Conservation (phyloP, 2,888 invertebrate species). For the Trichopria drosophilae region DNA sequence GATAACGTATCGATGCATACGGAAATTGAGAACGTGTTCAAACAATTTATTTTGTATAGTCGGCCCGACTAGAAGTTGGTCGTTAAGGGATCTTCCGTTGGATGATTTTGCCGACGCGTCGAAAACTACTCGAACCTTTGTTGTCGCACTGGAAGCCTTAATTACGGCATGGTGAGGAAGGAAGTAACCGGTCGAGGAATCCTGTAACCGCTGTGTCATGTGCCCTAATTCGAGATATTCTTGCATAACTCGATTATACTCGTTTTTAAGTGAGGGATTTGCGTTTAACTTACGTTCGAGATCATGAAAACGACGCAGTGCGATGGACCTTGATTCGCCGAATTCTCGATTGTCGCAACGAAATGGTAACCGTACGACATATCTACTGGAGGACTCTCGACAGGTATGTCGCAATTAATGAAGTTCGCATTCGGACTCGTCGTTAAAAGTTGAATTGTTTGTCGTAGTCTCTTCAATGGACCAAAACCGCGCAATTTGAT, state of each 20-base stretch:
- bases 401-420: conserved; percentile 17
- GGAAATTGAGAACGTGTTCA: conserved; percentile 7
- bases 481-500: conserved; percentile 35
- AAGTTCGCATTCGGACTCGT: conserved; percentile 25
- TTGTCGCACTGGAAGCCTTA: no score
- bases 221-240: conserved; percentile 7
- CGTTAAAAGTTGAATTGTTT: not conserved
- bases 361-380: conserved; percentile 31
- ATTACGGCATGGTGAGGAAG: conserved; percentile 2
- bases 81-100: conserved; percentile 9
- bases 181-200: not conserved
- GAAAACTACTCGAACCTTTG: no score
- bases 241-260: conserved; percentile 3
- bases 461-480: conserved; percentile 28
- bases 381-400: conserved; percentile 24
- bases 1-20: conserved; percentile 11
- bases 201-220: no score
- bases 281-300: conserved; percentile 22
- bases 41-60: conserved; percentile 16
- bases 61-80: conserved; percentile 9
- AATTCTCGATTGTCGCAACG: not conserved
- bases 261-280: conserved; percentile 7
- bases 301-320: conserved; percentile 12
- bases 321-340: conserved; percentile 20
- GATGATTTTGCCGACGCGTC: conserved; percentile 8